A percentile compares a stretch with the other conserved stretches of the same genome.
Evolutionary conservation across 2,113 vertebrate genomes (phyloP).

Genomic region (Aphyosemion australe): DNA sequence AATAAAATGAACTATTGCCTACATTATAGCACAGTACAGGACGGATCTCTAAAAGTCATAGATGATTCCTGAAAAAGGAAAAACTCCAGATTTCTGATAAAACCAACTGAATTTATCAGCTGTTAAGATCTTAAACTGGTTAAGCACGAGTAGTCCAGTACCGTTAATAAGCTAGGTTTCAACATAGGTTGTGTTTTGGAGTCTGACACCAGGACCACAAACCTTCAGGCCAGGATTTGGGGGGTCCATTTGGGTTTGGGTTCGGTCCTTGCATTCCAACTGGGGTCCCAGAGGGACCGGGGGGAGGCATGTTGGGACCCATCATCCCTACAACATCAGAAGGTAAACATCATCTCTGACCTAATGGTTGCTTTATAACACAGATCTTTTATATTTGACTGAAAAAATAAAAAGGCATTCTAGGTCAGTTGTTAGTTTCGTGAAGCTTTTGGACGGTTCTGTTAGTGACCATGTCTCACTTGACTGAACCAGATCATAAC

Average conservation of each 20-base stretch:
- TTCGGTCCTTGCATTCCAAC: slow-evolving; percentile 92
- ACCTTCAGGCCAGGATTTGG: slow-evolving; percentile 97
- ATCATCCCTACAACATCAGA: slow-evolving; percentile 83
- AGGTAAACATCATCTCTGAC: background rate
- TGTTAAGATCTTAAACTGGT: too few species aligned
- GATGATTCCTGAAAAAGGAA: too few species aligned
- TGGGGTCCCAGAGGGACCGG: slow-evolving; percentile 89
- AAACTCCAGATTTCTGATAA: too few species aligned
- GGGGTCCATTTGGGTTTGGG: slow-evolving; percentile 89
- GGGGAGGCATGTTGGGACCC: slow-evolving; percentile 94
- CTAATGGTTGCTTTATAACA: background rate
- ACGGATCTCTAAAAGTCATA: too few species aligned
- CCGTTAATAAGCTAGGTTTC: background rate
- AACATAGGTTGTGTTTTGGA: too few species aligned
- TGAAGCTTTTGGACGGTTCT: background rate
- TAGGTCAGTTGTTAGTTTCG: background rate
- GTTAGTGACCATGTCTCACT: background rate
- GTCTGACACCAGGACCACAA: slow-evolving; percentile 3
- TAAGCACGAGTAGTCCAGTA: background rate
- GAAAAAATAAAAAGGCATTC: background rate
- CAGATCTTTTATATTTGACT: background rate
- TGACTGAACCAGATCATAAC: too few species aligned
- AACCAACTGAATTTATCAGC: too few species aligned
- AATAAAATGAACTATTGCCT: too few species aligned
- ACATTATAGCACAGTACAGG: too few species aligned